phyloP scores from a whole-genome alignment of 2,113 vertebrate genomes.

The Notarius quadriscutis region DNA sequence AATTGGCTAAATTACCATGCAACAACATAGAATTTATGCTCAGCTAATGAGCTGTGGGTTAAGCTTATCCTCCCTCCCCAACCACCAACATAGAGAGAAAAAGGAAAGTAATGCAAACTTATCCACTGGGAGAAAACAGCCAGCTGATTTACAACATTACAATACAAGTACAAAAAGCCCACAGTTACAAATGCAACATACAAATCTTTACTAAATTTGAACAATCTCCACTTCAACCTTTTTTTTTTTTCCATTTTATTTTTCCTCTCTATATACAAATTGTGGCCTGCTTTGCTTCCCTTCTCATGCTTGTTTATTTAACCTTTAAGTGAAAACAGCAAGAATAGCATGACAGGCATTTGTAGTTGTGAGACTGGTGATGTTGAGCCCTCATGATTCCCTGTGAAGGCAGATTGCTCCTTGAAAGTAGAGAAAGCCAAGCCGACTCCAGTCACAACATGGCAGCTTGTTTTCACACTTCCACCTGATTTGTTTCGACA shows the following conservation, averaged over 20 bases:
- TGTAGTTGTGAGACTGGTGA: constrained; percentile 8
- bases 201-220: not conserved
- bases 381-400: not conserved
- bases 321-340: constrained; percentile 14
- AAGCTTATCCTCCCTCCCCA: not conserved
- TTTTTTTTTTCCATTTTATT: not conserved
- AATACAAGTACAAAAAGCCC: not conserved
- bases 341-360: constrained; percentile 34
- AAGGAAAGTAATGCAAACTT: constrained; percentile 9
- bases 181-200: not conserved
- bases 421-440: constrained; percentile 20
- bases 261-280: not conserved
- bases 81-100: constrained; percentile 35
- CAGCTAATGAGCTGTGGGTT: constrained; percentile 62
- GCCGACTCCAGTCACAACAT: constrained; percentile 40
- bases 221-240: constrained; percentile 14
- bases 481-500: constrained; percentile 56
- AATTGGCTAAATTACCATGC: constrained; percentile 84
- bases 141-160: constrained; percentile 33
- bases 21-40: constrained; percentile 83
- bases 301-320: not conserved
- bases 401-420: constrained; percentile 25
- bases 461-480: constrained; percentile 56
- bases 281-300: not conserved
- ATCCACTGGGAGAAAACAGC: not conserved